Base-by-base conservation (phyloP, 2,113 vertebrate genomes). In the Tyrannus savana region DNA sequence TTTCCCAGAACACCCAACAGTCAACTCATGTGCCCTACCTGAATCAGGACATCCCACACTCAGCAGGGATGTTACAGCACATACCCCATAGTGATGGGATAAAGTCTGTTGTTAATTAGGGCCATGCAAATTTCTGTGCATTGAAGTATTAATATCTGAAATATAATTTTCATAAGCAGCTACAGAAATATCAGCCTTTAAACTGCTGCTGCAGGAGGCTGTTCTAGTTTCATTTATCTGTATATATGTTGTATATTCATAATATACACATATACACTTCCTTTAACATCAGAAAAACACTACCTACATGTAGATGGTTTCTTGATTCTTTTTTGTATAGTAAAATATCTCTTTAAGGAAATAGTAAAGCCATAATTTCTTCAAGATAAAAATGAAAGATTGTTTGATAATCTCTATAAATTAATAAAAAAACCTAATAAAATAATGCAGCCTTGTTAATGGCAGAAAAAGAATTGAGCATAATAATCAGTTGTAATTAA, bases 331-430 rank as follows among this genome's bases (percentile, higher is more conserved):
- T 86, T 79, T 56, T 58, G 14, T 50, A 85, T 49, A 19, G 6
- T 33, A 39, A 82, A 90, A 82, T 24, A 27, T 15, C 19, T 90
- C 33, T 69, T 92, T 73, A 86, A 74, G n/a, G 37, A 83, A 88
- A 77, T 7, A 49, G 5, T 18, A 63, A 81, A 74, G 19, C 18
- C 18, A 52, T 55, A 12, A 37, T 46, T 83, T 80, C 14, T 64
- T 84, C 59, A 89, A 63, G 31, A 52, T 14, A 60, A 71, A 77
- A 81, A 69, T 39, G 19, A 52, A 8, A n/a, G 17, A 5, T 16
- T 62, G 28, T 15, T 44, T 25, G 5, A 39, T 42, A 35, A 1
- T 53, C 1, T 63, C 28, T 42, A 33, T 22, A 84, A 49, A 84
- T 49, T 49, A 90, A 60, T 55, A 19, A 3, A 84, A 44, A 87